Base-by-base conservation (phyloP, 2,888 invertebrate genomes). In the Xestia c-nigrum region DNA sequence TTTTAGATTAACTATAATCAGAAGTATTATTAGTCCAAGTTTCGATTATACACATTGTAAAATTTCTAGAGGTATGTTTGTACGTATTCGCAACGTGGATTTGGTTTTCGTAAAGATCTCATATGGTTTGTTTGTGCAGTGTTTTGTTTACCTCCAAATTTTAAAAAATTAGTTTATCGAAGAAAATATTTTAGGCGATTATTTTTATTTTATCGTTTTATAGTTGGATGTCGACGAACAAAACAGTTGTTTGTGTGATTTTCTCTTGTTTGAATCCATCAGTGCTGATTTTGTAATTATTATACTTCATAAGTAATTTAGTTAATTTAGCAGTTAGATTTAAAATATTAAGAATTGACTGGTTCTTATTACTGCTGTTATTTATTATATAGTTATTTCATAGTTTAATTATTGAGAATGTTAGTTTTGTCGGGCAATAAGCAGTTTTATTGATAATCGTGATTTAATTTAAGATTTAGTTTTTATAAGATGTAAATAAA, bases 21-120 rank as follows among this genome's bases (percentile, higher is more conserved):
- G 89, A 95, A 95, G 95, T 95, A 96, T 96, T 96, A 96, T 94
- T 96, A 96, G 95, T 90, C 91, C 90, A 93, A 85, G 87, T 90
- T 88, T 90, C 78, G 89, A 82, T 89, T 81, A 86, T 89, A 91
- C 89, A 89, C 89, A 90, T 81, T 91, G 89, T 93, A 92, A 93
- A 93, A 92, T 92, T 93, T 74, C 75, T 88, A 95, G 93, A 91
- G 92, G 94, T 95, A 94, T 94, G 93, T 89, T 92, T 94, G 95
- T 95, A 94, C 90, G 94, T 95, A 94, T 92, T 94, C 90, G 93
- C 91, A 92, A 91, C 91, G 95, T 94, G 94, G 93, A 94, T 96
- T 96, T 96, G 96, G 96, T 96, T 96, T 96, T 96, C 96, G 95
- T 96, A 94, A 96, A 96, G 96, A 96, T 96, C 96, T 96, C 96